Evolutionary conservation across 1,140 invertebrate species (phyloP), one percentile per base, ranked within the genome.

Genomic region (Coenobita brevimanus): DNA sequence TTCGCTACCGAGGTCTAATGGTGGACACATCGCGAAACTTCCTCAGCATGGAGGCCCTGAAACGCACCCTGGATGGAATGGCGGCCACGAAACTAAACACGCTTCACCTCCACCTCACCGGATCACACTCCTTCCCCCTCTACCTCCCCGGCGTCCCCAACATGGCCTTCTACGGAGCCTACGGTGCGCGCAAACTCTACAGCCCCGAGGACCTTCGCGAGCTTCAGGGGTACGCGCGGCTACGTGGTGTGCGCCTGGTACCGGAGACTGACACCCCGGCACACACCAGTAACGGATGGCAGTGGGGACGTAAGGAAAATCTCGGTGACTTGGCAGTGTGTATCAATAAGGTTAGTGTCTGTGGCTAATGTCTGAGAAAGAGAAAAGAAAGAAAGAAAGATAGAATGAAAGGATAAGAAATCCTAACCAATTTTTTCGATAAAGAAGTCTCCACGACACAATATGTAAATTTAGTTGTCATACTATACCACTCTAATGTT

Each of bases 101-200:
- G 0, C 96, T 98, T 92, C 97, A 98, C 90, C 97, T 96, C 96
- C 97, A 97, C 90, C 96, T 97, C n/a, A 97, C 96, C 0, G 97
- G 97, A 91, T 95, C 95, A 0, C 96, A 97, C 27, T 97, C 96
- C 90, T 97, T 97, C 91, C 96, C 97, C 0, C 95, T 97, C 76
- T 94, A 95, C 46, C 94, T 88, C 27, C 27, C 60, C 30, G 24
- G 57, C 21, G 50, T 82, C 6, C 89, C 89, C 27, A 86, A 82
- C 2, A 75, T 89, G 83, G 83, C 89, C 33, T 88, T 36, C 62
- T 89, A 88, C 41, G 89, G 89, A 13, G 89, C 89, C 60, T 89
- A 87, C 64, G 71, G 75, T 30, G 15, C 89, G 8, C 62, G 64
- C 21, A 36, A 87, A 54, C 38, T 89, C 3, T 98, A 97, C 92